A percentile compares a stretch with the other conserved stretches of the same genome.
Evolutionary conservation across 2,797 vertebrate species (phyloP).

Genomic region (Monodelphis domestica): DNA sequence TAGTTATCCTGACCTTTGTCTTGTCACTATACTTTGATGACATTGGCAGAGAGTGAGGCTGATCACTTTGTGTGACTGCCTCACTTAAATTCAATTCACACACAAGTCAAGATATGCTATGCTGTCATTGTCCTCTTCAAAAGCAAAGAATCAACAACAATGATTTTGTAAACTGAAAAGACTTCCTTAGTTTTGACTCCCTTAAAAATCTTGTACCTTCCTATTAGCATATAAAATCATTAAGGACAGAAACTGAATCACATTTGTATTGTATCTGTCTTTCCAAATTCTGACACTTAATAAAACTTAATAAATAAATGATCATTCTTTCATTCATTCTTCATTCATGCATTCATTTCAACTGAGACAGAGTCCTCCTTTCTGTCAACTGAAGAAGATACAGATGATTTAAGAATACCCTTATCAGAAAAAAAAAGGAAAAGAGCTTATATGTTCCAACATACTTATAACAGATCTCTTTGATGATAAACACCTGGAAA

Average conservation of each 20-base stretch:
- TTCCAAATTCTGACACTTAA: background rate
- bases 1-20: too few relatives aligned
- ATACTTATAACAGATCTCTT: too few relatives aligned
- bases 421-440: too few relatives aligned
- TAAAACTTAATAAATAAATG: background rate
- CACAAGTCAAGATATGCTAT: too few relatives aligned
- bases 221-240: background rate
- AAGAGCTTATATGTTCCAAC: too few relatives aligned
- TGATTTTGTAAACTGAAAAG: background rate
- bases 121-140: too few relatives aligned
- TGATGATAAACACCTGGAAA: too few relatives aligned
- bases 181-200: background rate
- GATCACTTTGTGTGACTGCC: too few relatives aligned
- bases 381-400: background rate
- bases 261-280: background rate
- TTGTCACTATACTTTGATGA: too few relatives aligned
- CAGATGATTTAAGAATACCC: background rate
- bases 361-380: background rate
- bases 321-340: background rate
- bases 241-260: background rate
- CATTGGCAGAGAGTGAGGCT: too few relatives aligned
- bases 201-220: background rate
- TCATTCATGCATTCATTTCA: background rate
- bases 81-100: too few relatives aligned
- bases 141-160: too few relatives aligned